Percentiles rank a stretch among this genome's conserved stretches.
phyloP scores from a whole-genome alignment of 2,797 vertebrate species.

The Phyllotis vaccarum region DNA sequence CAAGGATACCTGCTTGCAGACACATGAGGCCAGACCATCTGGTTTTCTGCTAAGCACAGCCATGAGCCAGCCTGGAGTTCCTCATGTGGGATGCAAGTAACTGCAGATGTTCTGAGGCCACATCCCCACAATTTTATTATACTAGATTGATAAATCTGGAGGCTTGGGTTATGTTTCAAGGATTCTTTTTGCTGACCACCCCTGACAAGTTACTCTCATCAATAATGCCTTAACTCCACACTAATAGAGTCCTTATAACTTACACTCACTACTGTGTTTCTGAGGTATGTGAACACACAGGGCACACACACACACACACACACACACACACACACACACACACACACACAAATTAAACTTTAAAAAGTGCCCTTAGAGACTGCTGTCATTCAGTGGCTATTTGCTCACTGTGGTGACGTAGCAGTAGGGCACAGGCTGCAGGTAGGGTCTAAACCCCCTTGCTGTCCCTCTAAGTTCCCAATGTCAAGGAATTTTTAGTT shows the following conservation, averaged over 20 bases:
- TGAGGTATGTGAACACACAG: background rate
- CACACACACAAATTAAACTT: background rate
- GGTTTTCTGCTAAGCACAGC: background rate
- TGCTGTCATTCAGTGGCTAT: background rate
- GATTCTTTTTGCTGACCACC: background rate
- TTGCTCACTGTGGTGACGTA: background rate
- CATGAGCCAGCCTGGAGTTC: background rate
- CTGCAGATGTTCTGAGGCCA: background rate
- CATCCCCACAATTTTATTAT: no score
- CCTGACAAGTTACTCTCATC: background rate
- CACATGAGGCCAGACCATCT: background rate
- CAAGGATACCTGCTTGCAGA: background rate
- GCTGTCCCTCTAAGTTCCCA: background rate
- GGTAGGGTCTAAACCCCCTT: background rate
- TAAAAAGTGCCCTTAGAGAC: background rate
- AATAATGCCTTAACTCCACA: background rate
- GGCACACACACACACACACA: background rate
- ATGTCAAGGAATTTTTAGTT: background rate
- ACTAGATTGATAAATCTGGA: background rate
- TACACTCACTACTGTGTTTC: background rate
- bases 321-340: no score
- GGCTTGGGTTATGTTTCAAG: no score
- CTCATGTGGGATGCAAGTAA: fast-evolving
- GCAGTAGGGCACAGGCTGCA: fast-evolving
- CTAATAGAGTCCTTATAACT: background rate